These are phyloP conservation scores for Proisotoma minuta DNA, from an alignment of 2,888 invertebrate genomes.

Conservation along the genomic window DNA sequence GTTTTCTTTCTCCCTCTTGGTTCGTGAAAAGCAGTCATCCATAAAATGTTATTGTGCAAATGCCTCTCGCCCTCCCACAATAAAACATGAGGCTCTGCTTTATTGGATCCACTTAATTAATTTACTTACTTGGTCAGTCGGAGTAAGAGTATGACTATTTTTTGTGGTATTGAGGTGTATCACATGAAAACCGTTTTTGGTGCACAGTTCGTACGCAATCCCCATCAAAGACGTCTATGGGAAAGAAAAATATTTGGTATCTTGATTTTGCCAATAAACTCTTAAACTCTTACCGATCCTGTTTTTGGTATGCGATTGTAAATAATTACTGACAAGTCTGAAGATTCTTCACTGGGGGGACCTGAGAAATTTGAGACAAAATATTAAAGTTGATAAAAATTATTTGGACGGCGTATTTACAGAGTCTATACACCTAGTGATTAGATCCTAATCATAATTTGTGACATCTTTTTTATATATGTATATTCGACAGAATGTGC, in stretches of 20 bases:
- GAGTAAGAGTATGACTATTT: conserved; percentile 89
- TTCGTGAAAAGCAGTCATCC: background rate
- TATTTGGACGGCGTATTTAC: too few relatives aligned
- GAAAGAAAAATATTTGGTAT: conserved; percentile 63
- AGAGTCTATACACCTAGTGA: too few relatives aligned
- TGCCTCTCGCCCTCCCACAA: background rate
- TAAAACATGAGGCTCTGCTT: background rate
- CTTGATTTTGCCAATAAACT: background rate
- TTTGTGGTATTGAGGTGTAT: conserved; percentile 94
- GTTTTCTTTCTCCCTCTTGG: too few relatives aligned
- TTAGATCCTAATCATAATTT: too few relatives aligned
- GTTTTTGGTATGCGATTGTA: conserved; percentile 97
- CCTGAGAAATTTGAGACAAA: conserved; percentile 24
- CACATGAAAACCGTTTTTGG: conserved; percentile 68
- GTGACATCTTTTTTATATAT: too few relatives aligned
- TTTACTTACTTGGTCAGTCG: conserved; percentile 72
- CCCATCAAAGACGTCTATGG: conserved; percentile 88
- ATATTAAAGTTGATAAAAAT: too few relatives aligned
- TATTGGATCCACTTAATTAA: conserved; percentile 10
- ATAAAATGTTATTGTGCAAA: conserved; percentile 12
- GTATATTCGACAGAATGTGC: too few relatives aligned
- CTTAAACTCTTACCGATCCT: conserved; percentile 56
- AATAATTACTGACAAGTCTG: conserved; percentile 71
- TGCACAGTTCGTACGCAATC: conserved; percentile 80
- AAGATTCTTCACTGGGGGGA: conserved; percentile 31